phyloP scores from a whole-genome alignment of 2,888 invertebrate genomes.

The Coelopa pilipes region DNA sequence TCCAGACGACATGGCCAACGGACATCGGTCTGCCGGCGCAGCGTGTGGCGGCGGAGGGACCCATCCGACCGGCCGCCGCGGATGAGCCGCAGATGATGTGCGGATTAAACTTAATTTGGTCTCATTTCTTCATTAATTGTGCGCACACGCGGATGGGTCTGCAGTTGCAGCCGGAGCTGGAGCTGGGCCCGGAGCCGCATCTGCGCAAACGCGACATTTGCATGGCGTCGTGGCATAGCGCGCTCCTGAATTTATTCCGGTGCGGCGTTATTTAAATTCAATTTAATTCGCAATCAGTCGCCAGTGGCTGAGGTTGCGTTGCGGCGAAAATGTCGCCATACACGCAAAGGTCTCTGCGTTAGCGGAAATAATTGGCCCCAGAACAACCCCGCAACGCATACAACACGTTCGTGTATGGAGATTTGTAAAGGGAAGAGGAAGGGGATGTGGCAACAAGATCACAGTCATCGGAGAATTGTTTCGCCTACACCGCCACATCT shows the following conservation, averaged over 20 bases:
- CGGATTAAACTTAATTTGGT: constrained; percentile 40
- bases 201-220: constrained; percentile 12
- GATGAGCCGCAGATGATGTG: constrained; percentile 9
- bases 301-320: background rate
- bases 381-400: background rate
- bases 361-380: background rate
- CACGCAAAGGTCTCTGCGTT: constrained; percentile 9
- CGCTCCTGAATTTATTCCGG: constrained; percentile 13
- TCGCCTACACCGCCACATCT: too few species aligned
- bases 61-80: background rate
- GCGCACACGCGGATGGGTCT: constrained; percentile 35
- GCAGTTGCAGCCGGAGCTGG: too few species aligned
- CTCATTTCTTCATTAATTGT: constrained; percentile 42
- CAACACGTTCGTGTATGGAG: background rate
- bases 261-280: constrained; percentile 23
- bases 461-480: too few species aligned
- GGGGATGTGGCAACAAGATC: too few species aligned
- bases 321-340: constrained; percentile 7
- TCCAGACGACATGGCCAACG: background rate
- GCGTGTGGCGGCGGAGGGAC: background rate
- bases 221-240: constrained; percentile 17
- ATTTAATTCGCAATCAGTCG: constrained; percentile 5
- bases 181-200: constrained; percentile 12
- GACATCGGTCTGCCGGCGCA: background rate
- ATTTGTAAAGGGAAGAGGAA: too few species aligned